Percentiles rank a stretch among this genome's conserved stretches.
Conservation (phyloP, 2,797 vertebrate species). For the Apogon hyalosoma region DNA sequence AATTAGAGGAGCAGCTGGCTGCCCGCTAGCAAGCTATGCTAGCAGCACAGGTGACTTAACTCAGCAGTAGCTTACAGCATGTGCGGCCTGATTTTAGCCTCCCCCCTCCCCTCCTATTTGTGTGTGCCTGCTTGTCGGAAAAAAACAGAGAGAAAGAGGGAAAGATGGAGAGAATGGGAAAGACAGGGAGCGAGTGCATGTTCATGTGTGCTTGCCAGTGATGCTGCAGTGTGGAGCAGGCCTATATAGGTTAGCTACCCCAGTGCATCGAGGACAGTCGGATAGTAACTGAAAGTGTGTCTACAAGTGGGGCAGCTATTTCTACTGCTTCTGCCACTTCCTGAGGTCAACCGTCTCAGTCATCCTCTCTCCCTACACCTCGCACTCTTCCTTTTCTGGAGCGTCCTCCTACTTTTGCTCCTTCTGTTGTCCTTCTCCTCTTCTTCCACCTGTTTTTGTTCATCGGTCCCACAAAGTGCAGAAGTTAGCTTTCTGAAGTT, state of each 20-base stretch:
- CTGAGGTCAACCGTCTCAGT: constrained; percentile 75
- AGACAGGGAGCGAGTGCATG: background rate
- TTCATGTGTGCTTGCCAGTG: constrained; percentile 24
- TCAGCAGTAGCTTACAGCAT: constrained; percentile 80
- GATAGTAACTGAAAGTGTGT: constrained; percentile 80
- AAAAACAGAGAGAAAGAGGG: constrained; percentile 7
- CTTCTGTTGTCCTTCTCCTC: constrained; percentile 49
- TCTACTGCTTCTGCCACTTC: constrained; percentile 81
- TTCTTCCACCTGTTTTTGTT: constrained; percentile 37
- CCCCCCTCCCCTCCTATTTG: constrained; percentile 8
- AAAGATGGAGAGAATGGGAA: constrained; percentile 2
- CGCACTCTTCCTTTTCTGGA: constrained; percentile 65
- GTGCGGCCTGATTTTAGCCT: constrained; percentile 74
- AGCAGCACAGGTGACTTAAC: constrained; percentile 81
- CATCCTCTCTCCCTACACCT: constrained; percentile 48
- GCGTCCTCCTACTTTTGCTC: constrained; percentile 61
- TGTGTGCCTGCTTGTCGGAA: constrained; percentile 28
- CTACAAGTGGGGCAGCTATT: constrained; percentile 90
- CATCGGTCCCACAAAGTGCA: constrained; percentile 29
- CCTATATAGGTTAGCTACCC: constrained; percentile 87
- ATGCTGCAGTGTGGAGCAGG: constrained; percentile 59
- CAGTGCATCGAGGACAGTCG: constrained; percentile 81
- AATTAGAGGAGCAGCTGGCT: constrained; percentile 84
- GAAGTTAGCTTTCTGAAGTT: constrained; percentile 45
- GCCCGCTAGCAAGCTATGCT: constrained; percentile 80